Base-by-base conservation (phyloP, 1,140 invertebrate genomes). In the Oryzaephilus surinamensis region DNA sequence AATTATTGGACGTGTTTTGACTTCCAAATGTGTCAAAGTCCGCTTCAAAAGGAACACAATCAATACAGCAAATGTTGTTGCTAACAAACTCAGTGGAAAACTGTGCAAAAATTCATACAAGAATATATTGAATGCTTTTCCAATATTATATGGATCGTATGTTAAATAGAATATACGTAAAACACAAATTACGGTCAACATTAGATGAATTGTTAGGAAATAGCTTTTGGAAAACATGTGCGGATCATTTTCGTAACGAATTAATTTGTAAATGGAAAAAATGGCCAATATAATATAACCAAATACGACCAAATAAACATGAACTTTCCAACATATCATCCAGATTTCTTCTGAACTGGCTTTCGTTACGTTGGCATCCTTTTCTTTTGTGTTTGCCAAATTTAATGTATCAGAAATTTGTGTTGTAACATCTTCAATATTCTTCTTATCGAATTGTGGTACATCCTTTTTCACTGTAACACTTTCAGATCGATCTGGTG, bases 111-210 rank as follows among this genome's bases (percentile, higher is more conserved):
- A 74, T 41, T 82, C 77, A 17, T 85, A 82, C 7, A 90, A 59
- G 21, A 83, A 77, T n/a, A 77, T 71, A 19, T 82, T 81, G 48
- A 90, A 73, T 0, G 79, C 82, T 24, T 73, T 70, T 38, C 79
- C 77, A 5, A 84, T 75, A 52, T 92, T 92, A 54, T 94, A 93
- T 0, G 87, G 81, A 65, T 93, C 89, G 51, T 89, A 84, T 46
- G 89, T 83, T 32, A 94, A 71, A 55, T 88, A 90, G 49, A 88
- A 81, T 48, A 86, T 84, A 29, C 89, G 68, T 44, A 86, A 65
- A 4, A 81, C 71, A 48, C 88, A 89, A 6, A 90, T 78, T 8
- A 80, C 66, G 2, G 88, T 81, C 7, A 93, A 58, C 23, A 91
- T 72, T 1, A 85, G 61, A 60, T 91, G 84, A 4, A 92, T 69